Evolutionary conservation across 2,888 invertebrate genomes (phyloP), one percentile per base, ranked within the genome.

Genomic region (Agonum fuliginosum): DNA sequence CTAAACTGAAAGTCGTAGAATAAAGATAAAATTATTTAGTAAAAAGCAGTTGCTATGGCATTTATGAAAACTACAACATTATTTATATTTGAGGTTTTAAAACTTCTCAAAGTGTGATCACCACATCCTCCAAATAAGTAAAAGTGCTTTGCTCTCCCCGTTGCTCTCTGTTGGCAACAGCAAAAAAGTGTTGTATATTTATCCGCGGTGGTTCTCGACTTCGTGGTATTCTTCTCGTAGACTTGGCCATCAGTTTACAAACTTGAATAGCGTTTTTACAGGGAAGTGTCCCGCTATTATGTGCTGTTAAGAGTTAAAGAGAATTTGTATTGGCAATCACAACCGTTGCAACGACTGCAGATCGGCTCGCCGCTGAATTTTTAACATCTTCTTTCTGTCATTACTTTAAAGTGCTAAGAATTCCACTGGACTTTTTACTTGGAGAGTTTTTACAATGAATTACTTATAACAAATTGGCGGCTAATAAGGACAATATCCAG

Each of bases 241-340:
- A 41, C 54, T 20, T 17, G 67, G 41, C 67, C 67, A 67, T 41
- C 67, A 67, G 20, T 67, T 67, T 67, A 41, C 67, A 41, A 67
- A 67, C 67, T 67, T 20, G 41, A 41, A 41, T 67, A 41, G 41
- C 54, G 72, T 72, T 51, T 72, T 72, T 72, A 51, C 71, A 54
- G 73, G 34, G 58, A 73, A 73, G 34, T 73, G 58, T 27, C 48
- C 58, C 58, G 73, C 73, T 73, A 73, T 73, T 73, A 73, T 62
- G 43, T 73, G 73, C 43, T 41, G 62, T 73, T 73, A 73, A 73
- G 73, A 73, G 62, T 62, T 73, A 14, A 73, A 41, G 73, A 62
- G 73, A 73, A 73, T 73, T 73, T 73, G 58, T 73, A 73, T 73
- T 43, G 58, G 73, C 73, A 14, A 73, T 73, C 41, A 37, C 62